These are phyloP conservation scores for Eueides isabella DNA, from an alignment of 1,140 invertebrate species.

Conservation along the genomic window DNA sequence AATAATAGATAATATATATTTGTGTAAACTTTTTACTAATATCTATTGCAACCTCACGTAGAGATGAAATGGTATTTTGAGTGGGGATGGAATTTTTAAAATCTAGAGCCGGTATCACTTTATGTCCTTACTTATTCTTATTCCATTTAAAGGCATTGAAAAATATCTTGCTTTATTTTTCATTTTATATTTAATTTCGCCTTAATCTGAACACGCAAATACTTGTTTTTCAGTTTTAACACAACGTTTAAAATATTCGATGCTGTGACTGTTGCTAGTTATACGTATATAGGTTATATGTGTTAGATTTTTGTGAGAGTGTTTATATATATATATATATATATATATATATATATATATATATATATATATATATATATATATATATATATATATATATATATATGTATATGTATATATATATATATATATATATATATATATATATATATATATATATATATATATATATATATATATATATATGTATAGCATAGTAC, in stretches of 20 bases:
- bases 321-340: too few relatives aligned
- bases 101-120: constrained; percentile 29
- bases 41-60: constrained; percentile 43
- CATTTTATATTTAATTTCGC: neutral
- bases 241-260: neutral
- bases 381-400: too few relatives aligned
- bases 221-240: neutral
- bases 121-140: neutral
- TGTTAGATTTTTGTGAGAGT: neutral
- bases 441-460: too few relatives aligned
- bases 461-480: too few relatives aligned
- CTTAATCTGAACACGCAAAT: neutral
- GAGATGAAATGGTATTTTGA: constrained; percentile 11
- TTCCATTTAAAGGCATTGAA: neutral
- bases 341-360: too few relatives aligned
- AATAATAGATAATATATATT: constrained; percentile 33
- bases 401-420: too few relatives aligned
- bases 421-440: too few relatives aligned
- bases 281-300: neutral
- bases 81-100: constrained; percentile 14
- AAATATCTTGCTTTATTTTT: neutral
- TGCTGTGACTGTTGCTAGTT: neutral
- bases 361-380: too few relatives aligned
- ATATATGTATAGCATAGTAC: neutral
- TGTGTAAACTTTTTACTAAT: constrained; percentile 30